Base-by-base conservation (phyloP, 2,888 invertebrate genomes). In the Himalopsyche anomala region DNA sequence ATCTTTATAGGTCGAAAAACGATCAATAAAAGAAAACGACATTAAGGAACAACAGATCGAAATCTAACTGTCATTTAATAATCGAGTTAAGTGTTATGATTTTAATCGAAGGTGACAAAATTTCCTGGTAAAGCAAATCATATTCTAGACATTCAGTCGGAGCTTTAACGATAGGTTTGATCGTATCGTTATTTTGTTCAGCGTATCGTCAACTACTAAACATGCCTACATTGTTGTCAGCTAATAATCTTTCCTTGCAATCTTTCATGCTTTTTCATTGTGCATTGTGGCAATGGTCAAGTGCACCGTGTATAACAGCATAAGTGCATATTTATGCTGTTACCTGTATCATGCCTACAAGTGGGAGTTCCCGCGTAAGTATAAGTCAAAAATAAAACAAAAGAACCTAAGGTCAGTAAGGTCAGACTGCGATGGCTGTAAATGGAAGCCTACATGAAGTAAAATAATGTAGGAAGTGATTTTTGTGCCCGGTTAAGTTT, bases 261-360 rank as follows among this genome's bases (percentile, higher is more conserved):
- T 62, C 62, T 62, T 62, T 28, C 62, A 62, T 62, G 62, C 28
- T 28, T n/a, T 19, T 62, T 19, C 62, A 62, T 62, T 62, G 62
- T 62, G 62, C 62, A 62, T 62, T 62, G 62, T 62, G 15, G 19
- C 19, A 19, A 19, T 15, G 51, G 51, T 62, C 62, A 62, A 62
- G 28, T 62, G 19, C 62, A 62, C 62, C 62, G 19, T 62, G 62
- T 62, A 62, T 6, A 19, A 19, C 62, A 62, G 62, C 19, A 62
- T 62, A 19, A 12, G 62, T 62, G 62, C 62, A 62, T 62, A 19
- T 28, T 62, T 62, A 62, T 62, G 62, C 19, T 6, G 62, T 62
- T 62, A 19, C 62, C 62, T 19, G 19, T 28, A 62, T 19, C 62
- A 62, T 62, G 62, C 62, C n/a, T 28, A 62, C 11, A 62, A 62